Base-by-base conservation (phyloP, 1,140 invertebrate species). In the Papilio helenus region DNA sequence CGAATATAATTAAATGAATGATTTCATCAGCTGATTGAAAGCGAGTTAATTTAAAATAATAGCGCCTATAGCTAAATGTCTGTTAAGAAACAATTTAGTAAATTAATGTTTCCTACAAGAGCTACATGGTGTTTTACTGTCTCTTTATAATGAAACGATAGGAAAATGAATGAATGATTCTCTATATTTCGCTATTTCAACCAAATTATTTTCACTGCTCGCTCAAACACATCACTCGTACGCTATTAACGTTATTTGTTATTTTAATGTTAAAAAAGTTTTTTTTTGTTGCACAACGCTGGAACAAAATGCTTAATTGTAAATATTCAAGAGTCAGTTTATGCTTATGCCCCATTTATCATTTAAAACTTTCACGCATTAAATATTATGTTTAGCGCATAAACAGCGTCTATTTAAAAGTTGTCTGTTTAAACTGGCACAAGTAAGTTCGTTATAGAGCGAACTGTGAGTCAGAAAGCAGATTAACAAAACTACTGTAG, bases 401-500 rank as follows among this genome's bases (percentile, higher is more conserved):
- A 77, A 65, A 77, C 34, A 65, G 76, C 29, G n/a, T 58, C 46
- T 65, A 65, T 77, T 42, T 58, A 76, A 76, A 76, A 76, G 74
- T 76, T 76, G 39, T 76, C 51, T 76, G 39, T 76, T 76, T 77
- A 44, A 77, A 61, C 39, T 77, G n/a, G 76, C 76, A 61, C 76
- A 77, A 77, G 55, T 42, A 61, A 61, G 76, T 65, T 77, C 76
- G 55, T 61, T 77, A 77, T 65, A 42, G 55, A 34, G 55, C 51
- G 58, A 12, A 77, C 23, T 65, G 8, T 61, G 55, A 65, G 55
- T 77, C 76, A 65, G 76, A 77, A 77, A 77, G 76, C 58, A 65
- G 76, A 77, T 77, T 77, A 77, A 77, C 55, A 61, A 79, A 79
- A 55, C 72, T 81, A 79, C 29, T 77, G 76, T 65, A 77, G 76